phyloP scores from a whole-genome alignment of 2,797 vertebrate genomes.

The Rhinella marina region DNA sequence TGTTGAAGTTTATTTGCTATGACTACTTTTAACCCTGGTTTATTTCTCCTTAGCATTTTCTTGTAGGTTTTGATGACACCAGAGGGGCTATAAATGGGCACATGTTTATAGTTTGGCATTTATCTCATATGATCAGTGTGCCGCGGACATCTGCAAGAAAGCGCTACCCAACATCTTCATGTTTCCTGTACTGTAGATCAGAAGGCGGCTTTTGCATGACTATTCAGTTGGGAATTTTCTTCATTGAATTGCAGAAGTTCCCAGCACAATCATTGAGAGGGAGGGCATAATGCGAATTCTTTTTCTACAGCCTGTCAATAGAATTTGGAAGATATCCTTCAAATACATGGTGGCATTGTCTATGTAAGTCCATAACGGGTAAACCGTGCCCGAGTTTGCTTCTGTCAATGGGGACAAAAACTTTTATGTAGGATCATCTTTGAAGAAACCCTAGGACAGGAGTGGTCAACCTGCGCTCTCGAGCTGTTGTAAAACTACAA shows the following conservation, averaged over 20 bases:
- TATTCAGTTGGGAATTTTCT: neutral
- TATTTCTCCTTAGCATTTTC: neutral
- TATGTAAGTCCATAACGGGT: neutral
- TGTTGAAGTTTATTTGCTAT: neutral
- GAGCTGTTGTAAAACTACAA: no score
- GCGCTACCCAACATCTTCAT: neutral
- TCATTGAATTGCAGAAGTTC: neutral
- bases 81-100: neutral
- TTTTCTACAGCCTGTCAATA: neutral
- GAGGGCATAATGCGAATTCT: neutral
- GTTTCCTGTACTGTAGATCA: neutral
- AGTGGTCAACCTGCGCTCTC: no score
- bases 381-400: neutral
- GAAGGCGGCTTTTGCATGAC: neutral
- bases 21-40: neutral
- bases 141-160: neutral
- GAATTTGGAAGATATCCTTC: neutral
- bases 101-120: neutral
- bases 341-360: neutral
- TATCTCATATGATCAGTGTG: neutral
- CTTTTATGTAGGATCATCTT: no score
- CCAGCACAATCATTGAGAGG: neutral
- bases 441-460: no score
- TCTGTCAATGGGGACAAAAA: neutral
- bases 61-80: neutral